phyloP scores from a whole-genome alignment of 2,888 invertebrate species.

The Uloborus plumipes region DNA sequence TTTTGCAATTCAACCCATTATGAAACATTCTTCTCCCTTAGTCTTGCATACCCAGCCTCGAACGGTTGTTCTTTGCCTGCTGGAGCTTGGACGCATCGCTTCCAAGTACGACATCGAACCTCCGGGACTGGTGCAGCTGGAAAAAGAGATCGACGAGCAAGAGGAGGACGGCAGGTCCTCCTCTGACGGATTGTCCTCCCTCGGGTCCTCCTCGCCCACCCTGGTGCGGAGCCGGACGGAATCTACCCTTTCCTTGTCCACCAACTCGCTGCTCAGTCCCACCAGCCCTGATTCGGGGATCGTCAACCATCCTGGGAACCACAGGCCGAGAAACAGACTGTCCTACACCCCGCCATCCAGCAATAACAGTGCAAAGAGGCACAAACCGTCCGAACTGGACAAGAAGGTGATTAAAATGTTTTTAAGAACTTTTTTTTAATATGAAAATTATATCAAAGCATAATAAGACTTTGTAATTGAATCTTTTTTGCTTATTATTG shows the following conservation, averaged over 20 bases:
- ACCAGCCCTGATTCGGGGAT: slow-evolving; percentile 35
- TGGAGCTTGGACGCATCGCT: slow-evolving; percentile 87
- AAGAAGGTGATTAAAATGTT: slow-evolving; percentile 72
- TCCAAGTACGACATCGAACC: slow-evolving; percentile 82
- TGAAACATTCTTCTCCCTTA: slow-evolving; percentile 69
- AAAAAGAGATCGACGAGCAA: slow-evolving; percentile 83
- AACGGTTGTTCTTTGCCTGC: slow-evolving; percentile 85
- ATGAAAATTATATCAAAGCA: neutral
- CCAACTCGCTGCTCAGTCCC: neutral
- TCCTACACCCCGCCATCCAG: slow-evolving; percentile 53
- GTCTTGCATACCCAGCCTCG: slow-evolving; percentile 87
- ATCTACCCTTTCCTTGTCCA: slow-evolving; percentile 45
- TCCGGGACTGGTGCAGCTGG: slow-evolving; percentile 84
- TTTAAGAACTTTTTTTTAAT: neutral
- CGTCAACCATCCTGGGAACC: slow-evolving; percentile 19
- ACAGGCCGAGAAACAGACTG: slow-evolving; percentile 37
- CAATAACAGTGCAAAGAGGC: slow-evolving; percentile 13
- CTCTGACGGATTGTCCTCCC: slow-evolving; percentile 15
- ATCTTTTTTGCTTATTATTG: no score
- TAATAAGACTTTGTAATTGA: neutral
- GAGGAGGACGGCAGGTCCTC: slow-evolving; percentile 43
- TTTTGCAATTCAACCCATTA: no score
- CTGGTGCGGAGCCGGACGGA: slow-evolving; percentile 54
- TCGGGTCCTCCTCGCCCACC: slow-evolving; percentile 33
- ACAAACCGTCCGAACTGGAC: slow-evolving; percentile 77